Base-by-base conservation (phyloP, 2,888 invertebrate species). In the Agonopterix arenella region DNA sequence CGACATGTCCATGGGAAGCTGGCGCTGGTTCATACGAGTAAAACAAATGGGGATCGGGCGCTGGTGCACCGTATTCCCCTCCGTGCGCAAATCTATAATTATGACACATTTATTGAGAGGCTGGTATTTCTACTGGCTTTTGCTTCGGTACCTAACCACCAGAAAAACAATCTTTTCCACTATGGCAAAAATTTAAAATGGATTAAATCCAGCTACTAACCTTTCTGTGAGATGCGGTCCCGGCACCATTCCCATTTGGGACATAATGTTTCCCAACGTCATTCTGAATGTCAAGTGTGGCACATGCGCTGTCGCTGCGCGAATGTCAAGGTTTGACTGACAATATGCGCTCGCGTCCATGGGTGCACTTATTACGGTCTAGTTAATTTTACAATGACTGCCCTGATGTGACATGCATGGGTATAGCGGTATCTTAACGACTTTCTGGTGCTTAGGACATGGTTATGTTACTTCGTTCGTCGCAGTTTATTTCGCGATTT, bases 271-370 rank as follows among this genome's bases (percentile, higher is more conserved):
- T 63, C 80, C 83, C 55, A 84, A 60, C 57, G 83, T 78, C 80
- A 82, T 84, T 53, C 52, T 63, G 57, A 54, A 49, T 60, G 62
- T 36, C 48, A 49, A 54, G 53, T 58, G 55, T 61, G 61, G 56
- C 28, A 2, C 28, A 5, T 28, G 4, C 28, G 28, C 28, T 28
- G 7, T 28, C 28, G 5, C 67, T 68, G 61, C 64, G 46, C 61
- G 71, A 71, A 76, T 76, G 77, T 78, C 77, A 82, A 76, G 77
- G 72, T 74, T 68, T 73, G 64, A 78, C 74, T 79, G 76, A 65
- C 64, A 60, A 38, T 62, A 62, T 66, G 68, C 64, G 66, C 68
- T 52, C 51, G 61, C 60, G 57, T 64, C 47, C 62, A 62, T 58
- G 54, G 64, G 62, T 60, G 54, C 61, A 52, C 51, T 67, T 70